Conservation (phyloP, 2,888 invertebrate species). For the Hipparchia semele region DNA sequence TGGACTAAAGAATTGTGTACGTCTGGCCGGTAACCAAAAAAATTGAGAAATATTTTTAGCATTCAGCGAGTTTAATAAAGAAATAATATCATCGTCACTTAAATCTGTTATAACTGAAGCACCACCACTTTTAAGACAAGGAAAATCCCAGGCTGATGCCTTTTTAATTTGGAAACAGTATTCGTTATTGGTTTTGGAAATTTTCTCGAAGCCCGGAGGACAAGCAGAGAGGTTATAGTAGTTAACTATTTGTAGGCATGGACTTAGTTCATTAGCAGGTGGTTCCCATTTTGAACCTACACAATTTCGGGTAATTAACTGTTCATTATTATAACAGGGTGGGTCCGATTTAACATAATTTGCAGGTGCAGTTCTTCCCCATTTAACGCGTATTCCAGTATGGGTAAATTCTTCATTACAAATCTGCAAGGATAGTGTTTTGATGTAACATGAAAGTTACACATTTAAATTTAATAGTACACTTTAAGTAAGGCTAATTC, state of each 20-base stretch:
- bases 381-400: slow-evolving; percentile 59
- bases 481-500: neutral
- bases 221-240: slow-evolving; percentile 58
- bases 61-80: slow-evolving; percentile 59
- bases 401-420: slow-evolving; percentile 62
- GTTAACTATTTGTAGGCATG: slow-evolving; percentile 57
- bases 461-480: neutral
- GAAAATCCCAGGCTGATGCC: slow-evolving; percentile 61
- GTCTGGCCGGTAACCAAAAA: slow-evolving; percentile 79
- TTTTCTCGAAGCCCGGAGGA: slow-evolving; percentile 62
- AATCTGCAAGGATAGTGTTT: slow-evolving; percentile 50
- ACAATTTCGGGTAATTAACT: slow-evolving; percentile 62
- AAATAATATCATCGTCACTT: slow-evolving; percentile 51
- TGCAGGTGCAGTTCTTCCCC: slow-evolving; percentile 56
- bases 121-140: slow-evolving; percentile 69
- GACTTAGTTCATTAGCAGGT: slow-evolving; percentile 48
- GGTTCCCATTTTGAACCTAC: slow-evolving; percentile 62
- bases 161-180: slow-evolving; percentile 65
- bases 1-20: slow-evolving; percentile 68
- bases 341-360: slow-evolving; percentile 61
- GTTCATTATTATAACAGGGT: slow-evolving; percentile 57
- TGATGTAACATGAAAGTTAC: neutral
- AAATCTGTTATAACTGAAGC: slow-evolving; percentile 69
- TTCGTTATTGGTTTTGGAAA: slow-evolving; percentile 56
- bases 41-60: slow-evolving; percentile 51